Conservation (phyloP, 2,888 invertebrate genomes). For the Caradrina clavipalpis region DNA sequence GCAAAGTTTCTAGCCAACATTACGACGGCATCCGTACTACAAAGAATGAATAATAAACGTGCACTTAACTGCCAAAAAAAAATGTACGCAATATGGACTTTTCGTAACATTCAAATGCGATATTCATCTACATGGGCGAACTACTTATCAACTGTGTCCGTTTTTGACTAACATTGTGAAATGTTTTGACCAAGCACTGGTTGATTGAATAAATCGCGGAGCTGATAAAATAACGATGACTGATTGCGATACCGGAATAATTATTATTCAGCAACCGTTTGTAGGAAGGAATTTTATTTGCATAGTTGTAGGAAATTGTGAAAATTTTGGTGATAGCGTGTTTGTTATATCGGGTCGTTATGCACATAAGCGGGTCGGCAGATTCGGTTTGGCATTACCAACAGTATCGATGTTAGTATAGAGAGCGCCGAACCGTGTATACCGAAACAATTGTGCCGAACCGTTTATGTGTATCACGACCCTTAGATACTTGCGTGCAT, state of each 20-base stretch:
- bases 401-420: too few relatives aligned
- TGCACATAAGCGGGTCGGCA: too few relatives aligned
- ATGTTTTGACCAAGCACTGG: slow-evolving; percentile 66
- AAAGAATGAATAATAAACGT: slow-evolving; percentile 37
- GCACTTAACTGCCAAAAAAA: slow-evolving; percentile 41
- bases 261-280: slow-evolving; percentile 39
- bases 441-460: too few relatives aligned
- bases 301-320: slow-evolving; percentile 52
- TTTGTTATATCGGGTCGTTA: not conserved
- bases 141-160: slow-evolving; percentile 62
- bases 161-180: slow-evolving; percentile 73
- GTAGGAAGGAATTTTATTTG: slow-evolving; percentile 35
- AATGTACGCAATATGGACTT: slow-evolving; percentile 59
- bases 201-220: slow-evolving; percentile 67
- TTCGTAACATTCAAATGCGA: slow-evolving; percentile 68
- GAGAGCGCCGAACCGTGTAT: too few relatives aligned
- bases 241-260: slow-evolving; percentile 54
- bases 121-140: slow-evolving; percentile 60
- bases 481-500: not conserved
- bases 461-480: too few relatives aligned
- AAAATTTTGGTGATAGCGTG: slow-evolving; percentile 23
- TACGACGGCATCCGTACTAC: slow-evolving; percentile 11
- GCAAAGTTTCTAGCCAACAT: not conserved
- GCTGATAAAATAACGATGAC: slow-evolving; percentile 55
- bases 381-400: too few relatives aligned